Percentiles rank a stretch among this genome's conserved stretches.
Conservation (phyloP, 1,140 invertebrate genomes). For the Cydia pomonella region DNA sequence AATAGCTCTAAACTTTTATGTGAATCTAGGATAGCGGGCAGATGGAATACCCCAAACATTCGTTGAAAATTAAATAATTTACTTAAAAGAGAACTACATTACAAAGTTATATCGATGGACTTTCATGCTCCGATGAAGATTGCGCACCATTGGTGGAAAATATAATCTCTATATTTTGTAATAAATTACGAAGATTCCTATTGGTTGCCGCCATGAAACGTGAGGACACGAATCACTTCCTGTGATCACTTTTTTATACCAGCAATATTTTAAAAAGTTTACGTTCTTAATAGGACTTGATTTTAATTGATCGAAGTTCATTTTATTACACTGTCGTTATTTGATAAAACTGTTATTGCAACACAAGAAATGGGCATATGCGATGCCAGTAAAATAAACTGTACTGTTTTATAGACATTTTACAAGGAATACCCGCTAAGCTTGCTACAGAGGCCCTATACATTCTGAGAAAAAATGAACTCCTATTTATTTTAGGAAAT, state of each 20-base stretch:
- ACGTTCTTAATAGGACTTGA: neutral
- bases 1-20: neutral
- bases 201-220: slow-evolving; percentile 70
- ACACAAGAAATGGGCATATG: too few species aligned
- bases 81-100: slow-evolving; percentile 41
- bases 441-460: too few species aligned
- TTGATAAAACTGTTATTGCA: too few species aligned
- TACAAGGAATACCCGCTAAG: too few species aligned
- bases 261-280: neutral
- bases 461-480: too few species aligned
- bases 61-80: slow-evolving; percentile 1
- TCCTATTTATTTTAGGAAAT: too few species aligned
- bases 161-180: slow-evolving; percentile 69
- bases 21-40: neutral
- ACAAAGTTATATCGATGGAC: slow-evolving; percentile 56
- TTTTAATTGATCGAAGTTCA: neutral
- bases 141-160: slow-evolving; percentile 62
- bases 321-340: neutral
- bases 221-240: slow-evolving; percentile 76
- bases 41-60: neutral
- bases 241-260: slow-evolving; percentile 46
- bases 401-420: too few species aligned
- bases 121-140: slow-evolving; percentile 71
- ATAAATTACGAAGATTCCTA: slow-evolving; percentile 48
- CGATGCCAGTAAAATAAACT: too few species aligned